Evolutionary conservation across 2,113 vertebrate species (phyloP).

Genomic region (Epinephelus cyanopodus): DNA sequence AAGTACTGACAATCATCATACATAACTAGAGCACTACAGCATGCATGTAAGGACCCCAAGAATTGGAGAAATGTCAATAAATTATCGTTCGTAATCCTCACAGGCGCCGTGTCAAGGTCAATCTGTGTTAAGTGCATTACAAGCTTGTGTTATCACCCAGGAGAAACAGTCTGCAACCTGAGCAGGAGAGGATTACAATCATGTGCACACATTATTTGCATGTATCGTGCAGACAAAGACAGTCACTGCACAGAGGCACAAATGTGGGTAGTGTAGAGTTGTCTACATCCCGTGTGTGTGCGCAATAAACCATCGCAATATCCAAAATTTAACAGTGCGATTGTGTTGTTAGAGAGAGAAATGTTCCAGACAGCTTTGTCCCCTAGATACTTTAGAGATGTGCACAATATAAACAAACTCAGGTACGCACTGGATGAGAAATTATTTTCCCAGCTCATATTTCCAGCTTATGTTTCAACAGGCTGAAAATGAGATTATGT

Average conservation of each 20-base stretch:
- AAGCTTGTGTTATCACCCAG: conserved; percentile 53
- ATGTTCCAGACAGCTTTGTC: background rate
- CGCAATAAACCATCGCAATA: background rate
- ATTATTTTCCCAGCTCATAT: background rate
- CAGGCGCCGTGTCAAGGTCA: conserved; percentile 51
- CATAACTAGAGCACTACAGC: background rate
- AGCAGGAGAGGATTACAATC: conserved; percentile 51
- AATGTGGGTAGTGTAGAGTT: background rate
- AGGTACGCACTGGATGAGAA: background rate
- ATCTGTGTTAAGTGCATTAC: conserved; percentile 63
- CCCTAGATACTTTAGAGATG: background rate
- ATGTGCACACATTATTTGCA: conserved; percentile 27
- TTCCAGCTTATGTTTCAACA: conserved; percentile 9
- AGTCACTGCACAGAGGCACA: background rate
- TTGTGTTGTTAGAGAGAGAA: background rate
- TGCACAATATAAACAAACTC: conserved; percentile 19
- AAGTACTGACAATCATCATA: background rate
- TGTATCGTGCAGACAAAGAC: background rate
- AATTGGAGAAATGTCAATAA: conserved; percentile 6
- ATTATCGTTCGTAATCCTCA: background rate
- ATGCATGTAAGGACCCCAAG: background rate
- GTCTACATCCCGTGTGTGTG: background rate
- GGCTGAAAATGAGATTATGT: background rate
- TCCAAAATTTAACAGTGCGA: conserved; percentile 1
- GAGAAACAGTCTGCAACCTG: conserved; percentile 47